Evolutionary conservation across 2,113 vertebrate species (phyloP).

Genomic region (Lepidothrix coronata): DNA sequence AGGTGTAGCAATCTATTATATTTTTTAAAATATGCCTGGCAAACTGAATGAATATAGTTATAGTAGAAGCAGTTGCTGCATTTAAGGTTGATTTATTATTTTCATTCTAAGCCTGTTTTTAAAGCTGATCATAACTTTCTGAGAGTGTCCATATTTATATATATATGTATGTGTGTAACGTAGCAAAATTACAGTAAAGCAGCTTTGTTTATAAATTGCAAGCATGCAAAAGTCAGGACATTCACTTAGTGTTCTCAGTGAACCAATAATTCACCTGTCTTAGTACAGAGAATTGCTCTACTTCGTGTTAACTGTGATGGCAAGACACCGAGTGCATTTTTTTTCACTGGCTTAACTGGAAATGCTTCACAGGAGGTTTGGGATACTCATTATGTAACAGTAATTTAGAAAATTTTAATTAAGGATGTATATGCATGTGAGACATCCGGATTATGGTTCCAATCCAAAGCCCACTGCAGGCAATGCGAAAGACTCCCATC

Average conservation of each 20-base stretch:
- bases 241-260: neutral
- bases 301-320: neutral
- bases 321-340: neutral
- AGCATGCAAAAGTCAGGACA: neutral
- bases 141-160: neutral
- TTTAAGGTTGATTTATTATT: constrained; percentile 2
- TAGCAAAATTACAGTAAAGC: neutral
- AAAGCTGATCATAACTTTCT: constrained; percentile 3
- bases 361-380: constrained; percentile 21
- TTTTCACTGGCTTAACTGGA: constrained; percentile 16
- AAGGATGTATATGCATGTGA: constrained; percentile 4
- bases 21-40: neutral
- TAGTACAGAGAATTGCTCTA: neutral
- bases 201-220: constrained; percentile 2
- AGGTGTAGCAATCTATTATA: neutral
- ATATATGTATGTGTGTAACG: neutral
- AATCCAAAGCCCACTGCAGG: constrained; percentile 38
- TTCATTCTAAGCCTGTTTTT: constrained; percentile 6
- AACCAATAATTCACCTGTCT: neutral
- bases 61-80: neutral
- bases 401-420: constrained; percentile 48
- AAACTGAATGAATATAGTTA: constrained; percentile 6
- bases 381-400: constrained; percentile 45
- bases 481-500: constrained; percentile 3
- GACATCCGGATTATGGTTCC: constrained; percentile 7